These are phyloP conservation scores for Aphelenchoides avenae DNA, from an alignment of 1,140 invertebrate species.

Conservation along the genomic window DNA sequence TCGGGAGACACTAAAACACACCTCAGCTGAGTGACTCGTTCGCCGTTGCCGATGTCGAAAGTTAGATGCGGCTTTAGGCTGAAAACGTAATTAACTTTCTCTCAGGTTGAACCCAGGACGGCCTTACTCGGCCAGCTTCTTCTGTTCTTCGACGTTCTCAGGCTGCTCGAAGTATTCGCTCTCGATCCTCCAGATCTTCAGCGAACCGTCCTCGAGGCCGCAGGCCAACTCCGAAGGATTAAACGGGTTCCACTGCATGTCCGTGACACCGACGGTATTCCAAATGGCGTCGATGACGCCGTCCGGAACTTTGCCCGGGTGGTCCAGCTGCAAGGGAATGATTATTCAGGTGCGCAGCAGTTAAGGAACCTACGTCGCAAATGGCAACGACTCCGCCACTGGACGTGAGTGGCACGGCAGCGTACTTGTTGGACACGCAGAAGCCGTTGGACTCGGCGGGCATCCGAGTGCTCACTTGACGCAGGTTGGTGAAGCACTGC, in stretches of 20 bases:
- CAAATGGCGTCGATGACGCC: constrained; percentile 59
- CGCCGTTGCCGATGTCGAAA: constrained; percentile 12
- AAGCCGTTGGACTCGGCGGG: constrained; percentile 62
- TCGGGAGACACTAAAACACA: background rate
- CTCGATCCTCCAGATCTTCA: constrained; percentile 39
- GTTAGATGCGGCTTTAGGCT: constrained; percentile 1
- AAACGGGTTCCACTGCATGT: constrained; percentile 62
- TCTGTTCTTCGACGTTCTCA: constrained; percentile 22
- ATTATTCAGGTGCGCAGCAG: too few relatives aligned
- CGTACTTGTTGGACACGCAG: constrained; percentile 55
- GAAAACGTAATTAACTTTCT: too few relatives aligned
- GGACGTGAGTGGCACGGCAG: constrained; percentile 60
- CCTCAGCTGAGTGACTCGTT: constrained; percentile 10
- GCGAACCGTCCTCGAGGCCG: constrained; percentile 47
- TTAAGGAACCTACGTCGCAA: constrained; percentile 55
- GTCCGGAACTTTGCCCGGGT: constrained; percentile 56
- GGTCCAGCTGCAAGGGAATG: constrained; percentile 47
- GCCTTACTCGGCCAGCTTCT: constrained; percentile 14
- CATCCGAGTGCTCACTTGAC: constrained; percentile 60
- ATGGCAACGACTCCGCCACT: constrained; percentile 60
- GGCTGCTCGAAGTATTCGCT: constrained; percentile 16
- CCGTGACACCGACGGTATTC: constrained; percentile 60
- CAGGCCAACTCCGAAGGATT: constrained; percentile 59
- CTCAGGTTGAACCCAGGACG: constrained; percentile 16
- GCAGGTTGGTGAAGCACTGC: constrained; percentile 54